Evolutionary conservation across 2,113 vertebrate species (phyloP).

Genomic region (Rhynchomys soricoides): DNA sequence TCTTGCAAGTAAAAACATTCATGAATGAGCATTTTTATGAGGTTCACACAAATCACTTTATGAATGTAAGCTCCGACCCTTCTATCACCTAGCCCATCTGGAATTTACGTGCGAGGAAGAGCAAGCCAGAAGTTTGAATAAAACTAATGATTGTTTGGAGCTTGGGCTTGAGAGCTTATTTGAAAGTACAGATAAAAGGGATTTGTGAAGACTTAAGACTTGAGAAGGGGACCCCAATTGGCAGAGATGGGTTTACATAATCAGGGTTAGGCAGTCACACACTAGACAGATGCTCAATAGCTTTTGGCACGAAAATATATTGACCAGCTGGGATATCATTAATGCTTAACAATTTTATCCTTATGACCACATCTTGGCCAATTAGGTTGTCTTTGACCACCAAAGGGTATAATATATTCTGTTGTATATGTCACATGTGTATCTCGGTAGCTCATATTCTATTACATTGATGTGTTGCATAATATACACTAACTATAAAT

Average conservation of each 20-base stretch:
- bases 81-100: background rate
- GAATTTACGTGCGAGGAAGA: slow-evolving; percentile 5
- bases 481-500: slow-evolving; percentile 73
- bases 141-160: slow-evolving; percentile 43
- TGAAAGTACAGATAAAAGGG: slow-evolving; percentile 55
- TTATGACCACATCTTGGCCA: slow-evolving; percentile 76
- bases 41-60: background rate
- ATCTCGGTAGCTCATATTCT: slow-evolving; percentile 31
- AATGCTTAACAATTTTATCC: slow-evolving; percentile 75
- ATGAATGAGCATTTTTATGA: background rate
- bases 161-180: slow-evolving; percentile 40
- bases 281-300: slow-evolving; percentile 78
- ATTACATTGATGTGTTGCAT: slow-evolving; percentile 49
- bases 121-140: slow-evolving; percentile 56
- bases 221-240: slow-evolving; percentile 56
- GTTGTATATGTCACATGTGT: slow-evolving; percentile 58
- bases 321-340: slow-evolving; percentile 80
- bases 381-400: slow-evolving; percentile 73
- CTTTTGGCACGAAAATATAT: slow-evolving; percentile 80
- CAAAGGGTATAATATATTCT: slow-evolving; percentile 67
- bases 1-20: background rate
- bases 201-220: slow-evolving; percentile 44
- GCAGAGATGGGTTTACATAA: slow-evolving; percentile 67
- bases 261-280: slow-evolving; percentile 64
- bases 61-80: slow-evolving; percentile 10